phyloP scores from a whole-genome alignment of 2,888 invertebrate genomes.

The Agrotis segetum region DNA sequence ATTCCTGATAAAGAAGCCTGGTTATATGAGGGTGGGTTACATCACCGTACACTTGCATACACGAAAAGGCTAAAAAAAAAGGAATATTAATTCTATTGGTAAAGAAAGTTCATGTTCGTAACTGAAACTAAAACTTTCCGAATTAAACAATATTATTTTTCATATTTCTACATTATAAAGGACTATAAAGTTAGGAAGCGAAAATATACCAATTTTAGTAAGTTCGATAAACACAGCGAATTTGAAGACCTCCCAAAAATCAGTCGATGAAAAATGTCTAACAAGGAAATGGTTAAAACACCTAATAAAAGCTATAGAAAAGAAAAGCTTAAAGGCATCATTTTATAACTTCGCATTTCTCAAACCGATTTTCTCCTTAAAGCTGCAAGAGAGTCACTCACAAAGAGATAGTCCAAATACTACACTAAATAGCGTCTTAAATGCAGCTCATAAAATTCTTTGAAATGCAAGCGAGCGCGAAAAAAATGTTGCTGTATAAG shows the following conservation, averaged over 20 bases:
- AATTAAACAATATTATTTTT: background rate
- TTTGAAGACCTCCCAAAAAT: too few species aligned
- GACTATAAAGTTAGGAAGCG: background rate
- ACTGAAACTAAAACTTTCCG: background rate
- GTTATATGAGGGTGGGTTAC: conserved; percentile 9
- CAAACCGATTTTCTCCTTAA: conserved; percentile 3
- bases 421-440: conserved; percentile 33
- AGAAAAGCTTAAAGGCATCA: too few species aligned
- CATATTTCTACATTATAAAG: background rate
- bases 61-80: background rate
- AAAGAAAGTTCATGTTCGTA: too few species aligned
- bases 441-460: conserved; percentile 45
- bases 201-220: background rate
- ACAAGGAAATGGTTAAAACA: background rate
- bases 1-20: conserved; percentile 29
- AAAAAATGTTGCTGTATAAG: conserved; percentile 52
- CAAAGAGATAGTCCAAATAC: conserved; percentile 32
- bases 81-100: too few species aligned
- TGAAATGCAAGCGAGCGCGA: conserved; percentile 52
- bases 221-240: too few species aligned
- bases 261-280: background rate
- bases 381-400: background rate
- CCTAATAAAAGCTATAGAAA: too few species aligned
- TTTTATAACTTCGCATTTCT: too few species aligned
- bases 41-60: conserved; percentile 4